Evolutionary conservation across 1,140 invertebrate genomes (phyloP).

Genomic region (Drosophila serrata): DNA sequence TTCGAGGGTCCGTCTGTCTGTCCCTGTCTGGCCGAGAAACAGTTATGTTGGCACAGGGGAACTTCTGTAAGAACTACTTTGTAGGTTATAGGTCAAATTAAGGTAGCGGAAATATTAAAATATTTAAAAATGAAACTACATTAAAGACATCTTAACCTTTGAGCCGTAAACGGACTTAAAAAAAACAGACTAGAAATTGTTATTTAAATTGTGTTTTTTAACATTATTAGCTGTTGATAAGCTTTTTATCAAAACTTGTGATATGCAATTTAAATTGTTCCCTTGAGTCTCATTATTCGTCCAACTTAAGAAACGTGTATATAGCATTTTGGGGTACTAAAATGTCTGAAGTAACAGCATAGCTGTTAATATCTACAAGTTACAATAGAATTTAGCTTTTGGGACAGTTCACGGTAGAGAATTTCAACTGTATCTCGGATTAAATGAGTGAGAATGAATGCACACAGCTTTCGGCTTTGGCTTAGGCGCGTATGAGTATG

Average conservation of each 20-base stretch:
- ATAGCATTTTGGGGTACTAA: background rate
- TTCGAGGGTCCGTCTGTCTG: constrained; percentile 17
- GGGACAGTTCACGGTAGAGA: background rate
- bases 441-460: constrained; percentile 44
- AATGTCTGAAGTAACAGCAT: background rate
- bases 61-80: background rate
- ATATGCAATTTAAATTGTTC: background rate
- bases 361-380: too few relatives aligned
- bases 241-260: background rate
- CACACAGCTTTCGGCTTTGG: constrained; percentile 53
- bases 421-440: constrained; percentile 20
- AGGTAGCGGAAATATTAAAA: background rate
- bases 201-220: background rate
- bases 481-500: constrained; percentile 53
- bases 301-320: background rate
- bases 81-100: background rate
- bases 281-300: background rate
- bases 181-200: too few relatives aligned
- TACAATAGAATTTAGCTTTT: background rate
- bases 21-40: constrained; percentile 27
- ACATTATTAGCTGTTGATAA: background rate
- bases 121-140: background rate
- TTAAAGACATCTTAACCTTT: background rate
- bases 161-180: background rate
- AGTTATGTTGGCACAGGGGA: constrained; percentile 40